Percentiles rank a stretch among this genome's conserved stretches.
These are phyloP conservation scores for Smutsia temminckii DNA, from an alignment of 2,797 vertebrate species.

Conservation along the genomic window DNA sequence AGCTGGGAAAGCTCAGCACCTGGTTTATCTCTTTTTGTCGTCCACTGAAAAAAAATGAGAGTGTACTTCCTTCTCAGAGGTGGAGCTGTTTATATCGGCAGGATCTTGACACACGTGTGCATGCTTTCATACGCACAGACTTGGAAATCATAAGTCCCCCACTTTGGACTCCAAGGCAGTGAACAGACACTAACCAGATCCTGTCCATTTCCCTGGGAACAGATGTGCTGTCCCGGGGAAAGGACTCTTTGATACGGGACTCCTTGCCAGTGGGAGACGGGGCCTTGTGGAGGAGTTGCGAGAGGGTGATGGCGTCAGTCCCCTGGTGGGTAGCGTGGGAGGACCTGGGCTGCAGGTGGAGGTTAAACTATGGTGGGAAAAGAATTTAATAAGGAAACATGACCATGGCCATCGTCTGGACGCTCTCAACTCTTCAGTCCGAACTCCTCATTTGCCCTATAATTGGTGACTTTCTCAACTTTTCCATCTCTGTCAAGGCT, in stretches of 20 bases:
- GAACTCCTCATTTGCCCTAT: neutral
- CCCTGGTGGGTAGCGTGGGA: neutral
- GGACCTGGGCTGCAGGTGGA: neutral
- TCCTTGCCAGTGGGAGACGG: neutral
- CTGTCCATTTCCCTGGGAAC: constrained; percentile 30
- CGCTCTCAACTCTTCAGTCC: neutral
- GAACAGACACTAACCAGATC: constrained; percentile 66
- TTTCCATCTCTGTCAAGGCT: neutral
- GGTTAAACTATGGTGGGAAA: neutral
- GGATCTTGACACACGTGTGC: constrained; percentile 47
- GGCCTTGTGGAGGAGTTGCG: neutral
- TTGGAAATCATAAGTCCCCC: constrained; percentile 28
- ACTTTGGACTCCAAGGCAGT: neutral
- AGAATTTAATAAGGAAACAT: neutral
- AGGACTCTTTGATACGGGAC: neutral
- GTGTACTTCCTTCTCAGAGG: constrained; percentile 67
- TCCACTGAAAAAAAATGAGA: constrained; percentile 71
- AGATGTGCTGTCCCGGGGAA: constrained; percentile 30
- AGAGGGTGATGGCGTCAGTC: neutral
- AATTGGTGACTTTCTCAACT: neutral
- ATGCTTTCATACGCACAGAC: constrained; percentile 37
- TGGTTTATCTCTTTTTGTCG: constrained; percentile 75
- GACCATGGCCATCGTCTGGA: rapidly evolving
- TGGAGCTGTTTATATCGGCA: constrained; percentile 72
- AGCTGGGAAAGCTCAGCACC: constrained; percentile 47